Evolutionary conservation across 53 echinoderm and acorn worm species (phyloP).

Genomic region (Crossaster papposus): DNA sequence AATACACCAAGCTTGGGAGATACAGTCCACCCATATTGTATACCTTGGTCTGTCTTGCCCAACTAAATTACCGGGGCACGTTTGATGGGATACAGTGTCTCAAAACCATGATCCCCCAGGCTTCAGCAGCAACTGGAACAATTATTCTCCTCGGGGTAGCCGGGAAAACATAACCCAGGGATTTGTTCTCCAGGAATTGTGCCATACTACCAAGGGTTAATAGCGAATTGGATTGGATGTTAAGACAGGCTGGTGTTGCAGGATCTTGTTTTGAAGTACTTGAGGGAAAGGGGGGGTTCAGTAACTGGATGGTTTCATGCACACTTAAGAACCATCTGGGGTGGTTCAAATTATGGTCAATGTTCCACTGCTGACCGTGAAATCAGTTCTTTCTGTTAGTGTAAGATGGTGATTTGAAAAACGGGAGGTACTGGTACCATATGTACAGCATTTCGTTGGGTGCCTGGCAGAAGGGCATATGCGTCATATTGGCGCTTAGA

Average conservation of each 20-base stretch:
- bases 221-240: constrained; percentile 1
- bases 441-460: too few relatives aligned
- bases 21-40: not conserved
- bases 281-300: constrained; percentile 15
- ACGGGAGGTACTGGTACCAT: not conserved
- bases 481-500: too few relatives aligned
- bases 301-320: constrained; percentile 49
- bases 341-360: not conserved
- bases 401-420: not conserved
- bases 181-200: constrained; percentile 19
- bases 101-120: not conserved
- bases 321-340: constrained; percentile 29
- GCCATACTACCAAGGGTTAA: constrained; percentile 42
- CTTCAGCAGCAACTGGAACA: constrained; percentile 27
- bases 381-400: constrained; percentile 28
- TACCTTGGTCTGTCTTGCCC: not conserved
- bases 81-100: constrained; percentile 44
- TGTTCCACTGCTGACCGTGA: constrained; percentile 4
- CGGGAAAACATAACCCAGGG: not conserved
- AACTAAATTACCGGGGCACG: constrained; percentile 3
- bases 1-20: not conserved
- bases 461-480: too few relatives aligned
- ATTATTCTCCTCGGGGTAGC: constrained; percentile 18
- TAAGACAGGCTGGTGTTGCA: not conserved
- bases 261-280: too few relatives aligned